Base-by-base conservation (phyloP, 92 coral and sea anemone species). In the Plumapathes pennacea region DNA sequence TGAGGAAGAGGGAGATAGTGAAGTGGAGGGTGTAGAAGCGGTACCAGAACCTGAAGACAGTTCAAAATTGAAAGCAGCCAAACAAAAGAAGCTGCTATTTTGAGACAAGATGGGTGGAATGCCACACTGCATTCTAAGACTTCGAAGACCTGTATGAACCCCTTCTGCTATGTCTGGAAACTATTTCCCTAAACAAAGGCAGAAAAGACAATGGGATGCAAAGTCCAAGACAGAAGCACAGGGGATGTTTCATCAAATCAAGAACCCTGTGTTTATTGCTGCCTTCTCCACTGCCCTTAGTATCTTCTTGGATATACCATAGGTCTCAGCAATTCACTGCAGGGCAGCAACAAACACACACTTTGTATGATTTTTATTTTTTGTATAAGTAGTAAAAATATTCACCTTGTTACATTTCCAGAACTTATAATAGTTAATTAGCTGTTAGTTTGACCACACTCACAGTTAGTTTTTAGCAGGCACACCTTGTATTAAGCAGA, bases 21-120 rank as follows among this genome's bases (percentile, higher is more conserved):
- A 31, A n/a, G n/a, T n/a, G n/a, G n/a, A n/a, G n/a, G n/a, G n/a
- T n/a, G n/a, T n/a, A n/a, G n/a, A n/a, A n/a, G n/a, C n/a, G n/a
- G n/a, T n/a, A n/a, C n/a, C n/a, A n/a, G n/a, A n/a, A 51, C 37
- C 32, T 57, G 55, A 69, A 67, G 77, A 67, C 19, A 67, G 38
- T 34, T 42, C 57, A 11, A 77, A 47, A 38, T 19, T 26, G 17
- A 62, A 70, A 31, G 60, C 69, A 14, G 51, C 77, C 12, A 77
- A 54, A 45, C 38, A 50, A 41, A 67, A 68, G 64, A 54, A 59
- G 25, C 53, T 42, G 72, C 69, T 78, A 28, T 63, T 76, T 50
- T 77, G 72, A 69, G 51, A 77, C 78, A 67, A 54, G 85, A 51
- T 77, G 67, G 72, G 83, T 66, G 39, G 76, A 76, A 42, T 57